Conservation (phyloP, 2,888 invertebrate species). For the Sipunculus nudus region DNA sequence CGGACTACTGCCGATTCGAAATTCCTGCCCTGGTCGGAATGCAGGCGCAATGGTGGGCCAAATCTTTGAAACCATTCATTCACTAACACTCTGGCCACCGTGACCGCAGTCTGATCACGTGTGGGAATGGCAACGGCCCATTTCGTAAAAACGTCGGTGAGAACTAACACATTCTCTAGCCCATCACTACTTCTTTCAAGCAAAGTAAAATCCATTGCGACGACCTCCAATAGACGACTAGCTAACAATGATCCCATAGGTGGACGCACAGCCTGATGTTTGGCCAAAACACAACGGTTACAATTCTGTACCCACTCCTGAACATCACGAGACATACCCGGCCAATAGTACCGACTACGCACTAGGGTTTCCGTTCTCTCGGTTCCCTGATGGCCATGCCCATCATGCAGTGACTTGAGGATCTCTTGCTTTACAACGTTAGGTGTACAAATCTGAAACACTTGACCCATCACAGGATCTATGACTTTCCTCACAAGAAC, state of each 20-base stretch:
- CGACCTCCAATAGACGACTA: conserved; percentile 23
- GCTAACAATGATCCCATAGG: conserved; percentile 13
- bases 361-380: too few relatives aligned
- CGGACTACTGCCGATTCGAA: conserved; percentile 2
- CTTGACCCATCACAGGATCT: too few relatives aligned
- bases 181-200: conserved; percentile 25
- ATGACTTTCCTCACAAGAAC: too few relatives aligned
- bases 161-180: conserved; percentile 26
- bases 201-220: conserved; percentile 27
- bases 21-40: conserved; percentile 8
- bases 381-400: too few relatives aligned
- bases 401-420: too few relatives aligned
- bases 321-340: too few relatives aligned
- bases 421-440: too few relatives aligned
- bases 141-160: conserved; percentile 33
- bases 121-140: conserved; percentile 30
- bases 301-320: too few relatives aligned
- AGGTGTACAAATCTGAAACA: too few relatives aligned
- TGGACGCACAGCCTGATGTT: too few relatives aligned
- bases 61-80: conserved; percentile 28
- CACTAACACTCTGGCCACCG: conserved; percentile 28
- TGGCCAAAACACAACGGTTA: too few relatives aligned
- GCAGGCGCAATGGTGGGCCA: conserved; percentile 16
- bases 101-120: conserved; percentile 24
- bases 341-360: too few relatives aligned